Evolutionary conservation across 1,140 invertebrate genomes (phyloP).

Genomic region (Aphelinus certus): DNA sequence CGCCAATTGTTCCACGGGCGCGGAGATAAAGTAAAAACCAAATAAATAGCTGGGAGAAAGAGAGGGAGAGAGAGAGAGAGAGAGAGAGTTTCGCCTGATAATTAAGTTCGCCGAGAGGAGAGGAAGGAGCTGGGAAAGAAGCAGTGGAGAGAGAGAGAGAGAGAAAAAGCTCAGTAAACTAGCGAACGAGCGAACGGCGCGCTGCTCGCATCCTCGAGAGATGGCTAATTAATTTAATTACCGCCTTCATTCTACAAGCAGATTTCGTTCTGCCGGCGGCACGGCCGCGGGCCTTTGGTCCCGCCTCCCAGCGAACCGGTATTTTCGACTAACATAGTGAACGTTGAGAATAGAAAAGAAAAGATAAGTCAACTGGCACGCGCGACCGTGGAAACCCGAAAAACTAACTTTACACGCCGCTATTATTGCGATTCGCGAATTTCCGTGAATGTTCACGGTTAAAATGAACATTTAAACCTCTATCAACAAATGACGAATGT

Average conservation of each 20-base stretch:
- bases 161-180: conserved; percentile 28
- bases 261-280: conserved; percentile 23
- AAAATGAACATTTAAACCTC: too few species aligned
- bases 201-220: conserved; percentile 55
- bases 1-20: conserved; percentile 46
- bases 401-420: too few species aligned
- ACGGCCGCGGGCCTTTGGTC: neutral
- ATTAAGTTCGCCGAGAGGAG: conserved; percentile 44
- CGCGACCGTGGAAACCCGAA: too few species aligned
- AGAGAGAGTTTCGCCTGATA: conserved; percentile 43
- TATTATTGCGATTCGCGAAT: too few species aligned
- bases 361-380: too few species aligned
- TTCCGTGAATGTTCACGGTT: too few species aligned
- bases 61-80: conserved; percentile 18
- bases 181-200: conserved; percentile 3
- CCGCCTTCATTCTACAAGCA: conserved; percentile 44
- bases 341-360: too few species aligned
- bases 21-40: conserved; percentile 50
- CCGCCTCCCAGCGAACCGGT: too few species aligned
- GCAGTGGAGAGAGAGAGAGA: conserved; percentile 8
- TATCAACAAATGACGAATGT: too few species aligned
- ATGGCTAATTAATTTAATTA: conserved; percentile 65
- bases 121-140: conserved; percentile 25
- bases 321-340: too few species aligned
- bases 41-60: conserved; percentile 54